Percentiles rank a stretch among this genome's conserved stretches.
These are phyloP conservation scores for Trochalopteron elliotii DNA, from an alignment of 2,113 vertebrate species.

Conservation along the genomic window DNA sequence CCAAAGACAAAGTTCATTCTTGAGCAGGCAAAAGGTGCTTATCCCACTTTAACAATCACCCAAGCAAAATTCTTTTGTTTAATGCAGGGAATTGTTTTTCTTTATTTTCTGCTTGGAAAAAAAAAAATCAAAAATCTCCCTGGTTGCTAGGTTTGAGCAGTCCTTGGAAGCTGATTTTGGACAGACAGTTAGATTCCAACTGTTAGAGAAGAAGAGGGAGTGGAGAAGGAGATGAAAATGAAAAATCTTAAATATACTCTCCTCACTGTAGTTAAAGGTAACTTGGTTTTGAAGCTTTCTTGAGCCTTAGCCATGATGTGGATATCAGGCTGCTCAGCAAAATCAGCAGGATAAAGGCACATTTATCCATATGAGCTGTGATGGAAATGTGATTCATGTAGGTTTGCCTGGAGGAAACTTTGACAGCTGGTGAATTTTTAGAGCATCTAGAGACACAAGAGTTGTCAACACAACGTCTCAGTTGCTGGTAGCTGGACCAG, in stretches of 20 bases:
- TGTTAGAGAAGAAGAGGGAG: neutral
- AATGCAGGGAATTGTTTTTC: neutral
- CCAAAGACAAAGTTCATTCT: neutral
- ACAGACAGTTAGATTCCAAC: neutral
- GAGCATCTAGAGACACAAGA: neutral
- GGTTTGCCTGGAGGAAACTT: neutral
- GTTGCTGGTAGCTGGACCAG: neutral
- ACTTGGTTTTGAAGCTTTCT: neutral
- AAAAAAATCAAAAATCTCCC: neutral
- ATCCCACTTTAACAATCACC: neutral
- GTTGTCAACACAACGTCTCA: too few relatives aligned
- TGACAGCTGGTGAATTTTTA: neutral
- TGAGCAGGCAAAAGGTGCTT: neutral
- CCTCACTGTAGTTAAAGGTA: neutral
- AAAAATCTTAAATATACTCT: neutral
- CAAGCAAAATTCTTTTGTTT: neutral
- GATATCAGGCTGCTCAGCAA: neutral
- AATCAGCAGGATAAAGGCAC: neutral
- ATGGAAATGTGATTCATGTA: neutral
- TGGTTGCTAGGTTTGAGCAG: neutral
- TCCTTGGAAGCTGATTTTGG: neutral
- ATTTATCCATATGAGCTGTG: neutral
- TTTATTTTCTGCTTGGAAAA: neutral
- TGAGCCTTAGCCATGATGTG: neutral
- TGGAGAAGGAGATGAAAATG: neutral